Evolutionary conservation across 2,888 invertebrate species (phyloP).

Genomic region (Geotrupes spiniger): DNA sequence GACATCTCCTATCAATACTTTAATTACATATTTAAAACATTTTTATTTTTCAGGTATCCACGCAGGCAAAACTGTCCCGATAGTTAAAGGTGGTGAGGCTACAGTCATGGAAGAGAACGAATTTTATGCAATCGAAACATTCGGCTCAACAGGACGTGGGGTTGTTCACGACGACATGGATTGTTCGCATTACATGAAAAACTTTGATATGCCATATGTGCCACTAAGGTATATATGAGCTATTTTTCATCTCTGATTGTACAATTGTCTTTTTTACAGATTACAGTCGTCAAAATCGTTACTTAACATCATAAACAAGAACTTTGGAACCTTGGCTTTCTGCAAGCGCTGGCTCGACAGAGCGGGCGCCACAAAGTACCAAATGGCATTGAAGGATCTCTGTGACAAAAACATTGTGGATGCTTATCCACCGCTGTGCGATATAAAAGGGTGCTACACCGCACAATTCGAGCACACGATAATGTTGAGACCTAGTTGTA

Average conservation of each 20-base stretch:
- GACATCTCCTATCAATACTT: too few relatives aligned
- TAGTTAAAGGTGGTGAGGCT: constrained; percentile 97
- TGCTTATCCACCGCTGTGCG: constrained; percentile 97
- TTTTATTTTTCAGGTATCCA: constrained; percentile 64
- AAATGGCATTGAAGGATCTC: constrained; percentile 97
- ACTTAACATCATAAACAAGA: constrained; percentile 89
- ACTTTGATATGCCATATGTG: constrained; percentile 89
- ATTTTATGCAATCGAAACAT: constrained; percentile 99
- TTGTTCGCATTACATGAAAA: constrained; percentile 99
- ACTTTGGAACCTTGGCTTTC: constrained; percentile 97
- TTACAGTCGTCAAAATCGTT: constrained; percentile 91
- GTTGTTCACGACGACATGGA: constrained; percentile 99
- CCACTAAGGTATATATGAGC: constrained; percentile 74
- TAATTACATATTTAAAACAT: too few relatives aligned
- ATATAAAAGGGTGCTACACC: constrained; percentile 95
- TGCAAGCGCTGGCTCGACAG: constrained; percentile 99
- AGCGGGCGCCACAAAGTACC: constrained; percentile 93
- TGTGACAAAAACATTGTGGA: constrained; percentile 98
- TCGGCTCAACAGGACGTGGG: constrained; percentile 95
- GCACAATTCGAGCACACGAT: constrained; percentile 99
- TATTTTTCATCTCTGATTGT: too few relatives aligned
- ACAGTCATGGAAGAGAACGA: constrained; percentile 99
- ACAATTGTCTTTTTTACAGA: constrained; percentile 55
- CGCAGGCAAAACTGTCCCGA: constrained; percentile 98
- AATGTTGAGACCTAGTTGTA: constrained; percentile 94